Base-by-base conservation (phyloP, 1,140 invertebrate species). In the Neocloeon triangulifer region DNA sequence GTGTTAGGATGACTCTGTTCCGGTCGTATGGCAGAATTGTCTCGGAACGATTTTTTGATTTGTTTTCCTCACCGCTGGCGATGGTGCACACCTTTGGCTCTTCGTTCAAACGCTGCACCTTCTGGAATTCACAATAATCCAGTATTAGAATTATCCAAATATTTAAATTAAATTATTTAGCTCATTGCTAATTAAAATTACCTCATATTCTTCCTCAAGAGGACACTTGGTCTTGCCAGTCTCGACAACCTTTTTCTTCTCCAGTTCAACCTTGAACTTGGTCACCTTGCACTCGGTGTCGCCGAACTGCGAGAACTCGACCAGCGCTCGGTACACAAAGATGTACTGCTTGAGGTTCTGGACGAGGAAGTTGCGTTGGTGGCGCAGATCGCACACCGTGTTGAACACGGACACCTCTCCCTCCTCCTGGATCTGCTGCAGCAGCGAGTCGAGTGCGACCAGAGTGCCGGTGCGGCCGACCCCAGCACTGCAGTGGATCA, bases 301-400 rank as follows among this genome's bases (percentile, higher is more conserved):
- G 3, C 86, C 86, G 58, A 88, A 94, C 39, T 88, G 75, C 8
- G 81, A 72, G 52, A 78, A 78, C 53, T 97, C 91, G 52, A 95
- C 73, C 12, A 96, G 51, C 27, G 88, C 80, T 29, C 85, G 77
- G 54, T 96, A 95, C 36, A 96, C 77, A 57, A 96, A 97, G 38
- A 95, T 82, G 53, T 95, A 96, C 61, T 96, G 89, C 66, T 94
- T 92, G 65, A 91, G 52, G 16, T 82, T 88, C 52, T 94, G 86
- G 21, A 94, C 86, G 35, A 94, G 61, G 53, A 88, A 86, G 51
- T 91, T 92, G 43, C 86, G 57, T 52, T 89, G 84, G 46, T 81
- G 70, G 40, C 85, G 59, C 39, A 91, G 59, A 50, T 84, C 84
- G 43, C 74, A 84, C 23, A 92, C 77, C 7, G 78, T 84, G 49